Percentiles rank a stretch among this genome's conserved stretches.
phyloP scores from a whole-genome alignment of 2,797 vertebrate species.

The Limnodromus scolopaceus region DNA sequence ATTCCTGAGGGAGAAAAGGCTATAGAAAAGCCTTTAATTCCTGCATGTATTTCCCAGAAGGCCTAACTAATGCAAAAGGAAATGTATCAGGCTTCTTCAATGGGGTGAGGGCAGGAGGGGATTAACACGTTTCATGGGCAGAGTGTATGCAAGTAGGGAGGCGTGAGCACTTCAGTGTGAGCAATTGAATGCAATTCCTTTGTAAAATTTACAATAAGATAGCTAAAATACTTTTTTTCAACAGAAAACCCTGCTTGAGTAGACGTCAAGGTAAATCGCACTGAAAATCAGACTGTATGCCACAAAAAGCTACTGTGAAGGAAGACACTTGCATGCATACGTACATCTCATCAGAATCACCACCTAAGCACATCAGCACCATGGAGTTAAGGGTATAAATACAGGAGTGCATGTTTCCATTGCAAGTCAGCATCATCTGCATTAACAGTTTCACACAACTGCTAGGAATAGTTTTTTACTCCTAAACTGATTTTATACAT shows the following conservation, averaged over 20 bases:
- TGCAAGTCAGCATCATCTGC: background rate
- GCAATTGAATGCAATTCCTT: constrained; percentile 14
- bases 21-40: constrained; percentile 66
- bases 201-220: background rate
- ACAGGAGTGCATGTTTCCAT: background rate
- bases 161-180: background rate
- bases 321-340: background rate
- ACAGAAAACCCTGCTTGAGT: background rate
- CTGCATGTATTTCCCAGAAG: constrained; percentile 67
- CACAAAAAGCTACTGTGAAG: background rate
- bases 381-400: background rate
- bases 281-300: background rate
- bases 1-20: constrained; percentile 62
- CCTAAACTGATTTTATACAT: background rate
- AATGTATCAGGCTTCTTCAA: constrained; percentile 34
- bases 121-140: constrained; percentile 36
- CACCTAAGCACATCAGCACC: background rate
- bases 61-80: constrained; percentile 53
- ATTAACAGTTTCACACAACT: background rate
- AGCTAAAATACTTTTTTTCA: constrained; percentile 10
- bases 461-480: background rate
- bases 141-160: background rate
- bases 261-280: background rate
- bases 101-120: constrained; percentile 6
- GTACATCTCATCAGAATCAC: background rate